phyloP scores from a whole-genome alignment of 1,140 invertebrate genomes.

The Mamestra configurata region DNA sequence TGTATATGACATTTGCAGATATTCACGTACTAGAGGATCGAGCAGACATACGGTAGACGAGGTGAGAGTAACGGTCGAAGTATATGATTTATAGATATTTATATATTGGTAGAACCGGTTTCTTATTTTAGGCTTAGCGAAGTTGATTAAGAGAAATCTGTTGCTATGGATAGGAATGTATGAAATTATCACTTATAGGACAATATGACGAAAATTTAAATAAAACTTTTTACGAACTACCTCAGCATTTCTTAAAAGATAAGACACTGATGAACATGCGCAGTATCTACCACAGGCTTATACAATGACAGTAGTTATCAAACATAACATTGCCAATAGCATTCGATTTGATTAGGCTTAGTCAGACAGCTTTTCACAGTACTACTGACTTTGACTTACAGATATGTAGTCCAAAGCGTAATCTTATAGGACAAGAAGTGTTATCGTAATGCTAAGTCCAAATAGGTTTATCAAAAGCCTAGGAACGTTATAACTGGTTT shows the following conservation, averaged over 20 bases:
- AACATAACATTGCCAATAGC: too few relatives aligned
- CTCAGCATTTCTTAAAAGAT: too few relatives aligned
- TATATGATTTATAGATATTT: constrained; percentile 16
- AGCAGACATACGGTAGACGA: constrained; percentile 33
- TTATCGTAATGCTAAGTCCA: too few relatives aligned
- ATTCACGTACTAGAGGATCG: background rate
- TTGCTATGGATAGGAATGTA: background rate
- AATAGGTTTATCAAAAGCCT: background rate
- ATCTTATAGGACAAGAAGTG: too few relatives aligned
- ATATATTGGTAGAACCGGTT: constrained; percentile 26
- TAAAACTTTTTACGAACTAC: background rate
- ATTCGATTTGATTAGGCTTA: too few relatives aligned
- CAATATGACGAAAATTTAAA: background rate
- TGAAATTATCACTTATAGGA: background rate
- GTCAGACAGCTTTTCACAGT: too few relatives aligned
- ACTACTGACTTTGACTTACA: too few relatives aligned
- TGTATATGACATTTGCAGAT: constrained; percentile 29
- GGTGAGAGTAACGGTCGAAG: constrained; percentile 26
- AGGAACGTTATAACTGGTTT: background rate
- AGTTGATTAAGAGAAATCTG: constrained; percentile 7
- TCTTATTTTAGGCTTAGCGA: background rate
- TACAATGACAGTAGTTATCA: too few relatives aligned
- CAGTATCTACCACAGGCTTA: too few relatives aligned
- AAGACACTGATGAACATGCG: too few relatives aligned
- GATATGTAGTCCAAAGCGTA: too few relatives aligned